These are phyloP conservation scores for Panurus biarmicus DNA, from an alignment of 2,113 vertebrate genomes.

Conservation along the genomic window DNA sequence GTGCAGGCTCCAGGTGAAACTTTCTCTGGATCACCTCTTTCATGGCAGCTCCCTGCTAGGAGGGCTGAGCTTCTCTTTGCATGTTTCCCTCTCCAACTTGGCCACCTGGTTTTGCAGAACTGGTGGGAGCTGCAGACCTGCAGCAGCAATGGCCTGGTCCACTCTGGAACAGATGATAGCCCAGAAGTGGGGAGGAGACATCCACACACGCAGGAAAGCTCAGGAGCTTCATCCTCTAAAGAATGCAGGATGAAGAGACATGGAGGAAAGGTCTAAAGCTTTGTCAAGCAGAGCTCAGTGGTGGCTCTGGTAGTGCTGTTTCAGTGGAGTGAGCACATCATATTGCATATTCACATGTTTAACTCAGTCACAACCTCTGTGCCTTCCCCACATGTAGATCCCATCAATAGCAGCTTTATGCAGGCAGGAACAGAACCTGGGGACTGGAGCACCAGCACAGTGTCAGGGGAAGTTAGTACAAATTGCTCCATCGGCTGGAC, in stretches of 20 bases:
- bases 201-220: background rate
- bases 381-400: constrained; percentile 3
- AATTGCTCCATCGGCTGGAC: constrained; percentile 71
- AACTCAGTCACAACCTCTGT: constrained; percentile 4
- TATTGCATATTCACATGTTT: background rate
- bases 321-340: background rate
- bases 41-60: background rate
- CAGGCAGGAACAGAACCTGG: constrained; percentile 59
- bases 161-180: background rate
- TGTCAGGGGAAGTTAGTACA: constrained; percentile 72
- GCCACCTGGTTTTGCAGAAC: background rate
- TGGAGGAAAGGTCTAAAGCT: background rate
- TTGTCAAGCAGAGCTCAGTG: background rate
- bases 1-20: background rate
- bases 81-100: background rate
- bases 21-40: background rate
- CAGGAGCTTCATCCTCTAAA: background rate
- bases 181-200: background rate
- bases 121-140: background rate
- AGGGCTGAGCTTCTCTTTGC: background rate
- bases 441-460: constrained; percentile 51
- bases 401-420: constrained; percentile 69
- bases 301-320: background rate
- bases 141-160: background rate
- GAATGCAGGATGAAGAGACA: background rate